Evolutionary conservation across 2,797 vertebrate genomes (phyloP).

Genomic region (Sphenodon punctatus): DNA sequence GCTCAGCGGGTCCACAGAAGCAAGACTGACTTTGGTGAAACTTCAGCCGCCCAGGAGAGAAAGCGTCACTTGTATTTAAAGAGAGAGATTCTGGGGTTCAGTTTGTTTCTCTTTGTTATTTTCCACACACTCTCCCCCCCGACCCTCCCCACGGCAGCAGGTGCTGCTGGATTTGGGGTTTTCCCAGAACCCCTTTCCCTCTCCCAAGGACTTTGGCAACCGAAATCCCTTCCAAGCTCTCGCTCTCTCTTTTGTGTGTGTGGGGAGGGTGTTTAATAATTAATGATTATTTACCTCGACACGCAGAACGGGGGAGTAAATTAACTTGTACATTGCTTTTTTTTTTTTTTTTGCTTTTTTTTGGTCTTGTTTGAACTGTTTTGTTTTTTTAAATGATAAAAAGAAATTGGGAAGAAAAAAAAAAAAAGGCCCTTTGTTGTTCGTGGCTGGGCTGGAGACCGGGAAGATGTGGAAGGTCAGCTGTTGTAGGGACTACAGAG

Average conservation of each 20-base stretch:
- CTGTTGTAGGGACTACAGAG: no score
- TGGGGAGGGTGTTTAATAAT: neutral
- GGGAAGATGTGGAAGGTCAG: no score
- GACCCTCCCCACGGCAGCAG: neutral
- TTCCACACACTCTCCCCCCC: neutral
- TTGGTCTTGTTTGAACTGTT: neutral
- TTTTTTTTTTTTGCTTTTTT: neutral
- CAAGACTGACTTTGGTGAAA: neutral
- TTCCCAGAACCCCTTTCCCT: neutral
- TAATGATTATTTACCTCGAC: constrained; percentile 26
- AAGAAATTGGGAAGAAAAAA: constrained; percentile 1
- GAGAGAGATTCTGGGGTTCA: neutral
- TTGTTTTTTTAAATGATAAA: neutral
- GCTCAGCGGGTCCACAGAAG: neutral
- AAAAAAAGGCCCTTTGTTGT: neutral
- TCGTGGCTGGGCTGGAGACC: no score
- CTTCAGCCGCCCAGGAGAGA: neutral
- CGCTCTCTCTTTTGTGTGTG: neutral
- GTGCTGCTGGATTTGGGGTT: neutral
- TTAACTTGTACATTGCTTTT: constrained; percentile 36
- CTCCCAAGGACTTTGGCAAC: neutral
- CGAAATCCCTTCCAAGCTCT: neutral
- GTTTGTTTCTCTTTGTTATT: neutral
- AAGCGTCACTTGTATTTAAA: neutral
- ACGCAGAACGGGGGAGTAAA: constrained; percentile 41